A percentile compares a stretch with the other conserved stretches of the same genome.
phyloP scores from a whole-genome alignment of 2,797 vertebrate species.

The Martes flavigula region DNA sequence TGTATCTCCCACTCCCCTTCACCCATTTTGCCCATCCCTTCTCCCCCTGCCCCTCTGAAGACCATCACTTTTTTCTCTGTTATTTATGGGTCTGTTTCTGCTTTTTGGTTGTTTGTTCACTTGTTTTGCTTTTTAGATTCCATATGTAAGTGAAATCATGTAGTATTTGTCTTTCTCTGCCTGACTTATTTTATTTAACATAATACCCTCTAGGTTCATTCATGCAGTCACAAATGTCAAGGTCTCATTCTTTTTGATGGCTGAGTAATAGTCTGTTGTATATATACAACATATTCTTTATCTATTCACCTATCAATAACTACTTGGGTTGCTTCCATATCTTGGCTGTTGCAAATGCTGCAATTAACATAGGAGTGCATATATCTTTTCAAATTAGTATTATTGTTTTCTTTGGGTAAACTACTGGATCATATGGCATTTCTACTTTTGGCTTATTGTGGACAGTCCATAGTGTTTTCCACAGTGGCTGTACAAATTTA shows the following conservation, averaged over 20 bases:
- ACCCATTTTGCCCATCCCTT: background rate
- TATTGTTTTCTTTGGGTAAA: background rate
- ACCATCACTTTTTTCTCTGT: background rate
- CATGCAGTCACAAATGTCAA: background rate
- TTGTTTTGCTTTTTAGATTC: background rate
- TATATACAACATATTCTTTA: background rate
- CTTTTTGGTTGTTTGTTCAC: background rate
- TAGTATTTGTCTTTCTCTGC: background rate
- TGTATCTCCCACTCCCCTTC: background rate
- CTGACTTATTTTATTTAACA: background rate
- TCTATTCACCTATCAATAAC: background rate
- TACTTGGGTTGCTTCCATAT: background rate
- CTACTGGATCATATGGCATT: background rate
- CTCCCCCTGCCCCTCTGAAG: background rate
- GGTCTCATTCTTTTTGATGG: background rate
- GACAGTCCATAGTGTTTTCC: background rate
- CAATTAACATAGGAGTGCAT: background rate
- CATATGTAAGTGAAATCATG: background rate
- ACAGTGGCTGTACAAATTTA: background rate
- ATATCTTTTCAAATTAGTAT: background rate
- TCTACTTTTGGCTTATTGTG: background rate
- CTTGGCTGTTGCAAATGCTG: background rate
- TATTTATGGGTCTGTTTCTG: background rate
- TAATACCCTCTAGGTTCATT: background rate
- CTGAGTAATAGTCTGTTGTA: background rate